Percentiles rank a stretch among this genome's conserved stretches.
phyloP scores from a whole-genome alignment of 2,113 vertebrate species.

The Poeciliopsis retropinna region DNA sequence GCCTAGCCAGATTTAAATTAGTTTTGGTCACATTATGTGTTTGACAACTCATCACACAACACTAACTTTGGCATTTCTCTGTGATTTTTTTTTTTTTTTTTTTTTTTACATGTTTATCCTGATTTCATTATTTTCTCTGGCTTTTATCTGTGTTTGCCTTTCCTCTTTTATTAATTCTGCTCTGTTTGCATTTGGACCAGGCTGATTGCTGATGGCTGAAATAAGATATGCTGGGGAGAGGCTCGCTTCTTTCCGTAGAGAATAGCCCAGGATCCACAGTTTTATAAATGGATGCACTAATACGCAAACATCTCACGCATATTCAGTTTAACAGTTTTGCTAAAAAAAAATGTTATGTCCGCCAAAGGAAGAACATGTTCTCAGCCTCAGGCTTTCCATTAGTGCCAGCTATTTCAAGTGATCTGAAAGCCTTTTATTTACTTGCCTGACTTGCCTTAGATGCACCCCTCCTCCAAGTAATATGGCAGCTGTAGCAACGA shows the following conservation, averaged over 20 bases:
- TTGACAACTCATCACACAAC: neutral
- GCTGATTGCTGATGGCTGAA: constrained; percentile 73
- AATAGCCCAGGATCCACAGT: constrained; percentile 59
- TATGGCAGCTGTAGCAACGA: constrained; percentile 45
- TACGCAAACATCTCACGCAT: constrained; percentile 38
- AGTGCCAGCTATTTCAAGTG: constrained; percentile 70
- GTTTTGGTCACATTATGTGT: neutral
- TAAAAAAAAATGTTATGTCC: constrained; percentile 42
- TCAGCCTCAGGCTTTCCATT: constrained; percentile 67
- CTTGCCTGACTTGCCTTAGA: constrained; percentile 53
- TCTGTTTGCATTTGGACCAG: constrained; percentile 66
- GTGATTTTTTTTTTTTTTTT: neutral
- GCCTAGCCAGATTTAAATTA: neutral
- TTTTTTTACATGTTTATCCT: constrained; percentile 20
- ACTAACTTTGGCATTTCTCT: constrained; percentile 3
- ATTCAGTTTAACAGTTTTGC: constrained; percentile 43
- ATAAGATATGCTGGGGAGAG: constrained; percentile 67
- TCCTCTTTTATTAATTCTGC: constrained; percentile 68
- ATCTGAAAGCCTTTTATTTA: constrained; percentile 73
- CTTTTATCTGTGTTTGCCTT: constrained; percentile 33
- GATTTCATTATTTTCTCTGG: constrained; percentile 35
- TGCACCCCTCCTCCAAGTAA: constrained; percentile 52
- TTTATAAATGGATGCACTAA: constrained; percentile 19
- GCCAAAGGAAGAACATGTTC: constrained; percentile 53
- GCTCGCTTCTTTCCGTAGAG: constrained; percentile 63